Evolutionary conservation across 2,888 invertebrate species (phyloP).

Genomic region (Trissolcus brochymenae): DNA sequence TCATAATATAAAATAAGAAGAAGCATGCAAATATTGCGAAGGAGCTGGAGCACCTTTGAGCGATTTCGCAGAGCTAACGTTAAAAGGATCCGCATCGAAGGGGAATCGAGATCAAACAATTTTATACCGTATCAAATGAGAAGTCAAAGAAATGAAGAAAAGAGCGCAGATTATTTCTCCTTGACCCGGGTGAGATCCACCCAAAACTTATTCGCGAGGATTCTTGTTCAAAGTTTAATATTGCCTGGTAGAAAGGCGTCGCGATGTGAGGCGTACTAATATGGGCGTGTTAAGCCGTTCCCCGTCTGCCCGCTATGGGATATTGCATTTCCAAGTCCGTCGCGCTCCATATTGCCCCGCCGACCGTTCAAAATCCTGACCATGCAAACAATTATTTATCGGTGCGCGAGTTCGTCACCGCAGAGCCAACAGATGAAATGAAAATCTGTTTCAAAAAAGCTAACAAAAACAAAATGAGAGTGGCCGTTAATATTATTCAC

Average conservation of each 20-base stretch:
- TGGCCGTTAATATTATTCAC: background rate
- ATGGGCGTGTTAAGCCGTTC: slow-evolving; percentile 60
- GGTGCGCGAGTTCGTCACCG: slow-evolving; percentile 14
- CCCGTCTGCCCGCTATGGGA: slow-evolving; percentile 35
- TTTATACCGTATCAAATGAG: slow-evolving; percentile 28
- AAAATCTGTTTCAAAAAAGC: slow-evolving; percentile 11
- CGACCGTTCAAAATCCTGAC: slow-evolving; percentile 22
- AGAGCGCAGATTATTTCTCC: slow-evolving; percentile 54
- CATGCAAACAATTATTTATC: slow-evolving; percentile 39
- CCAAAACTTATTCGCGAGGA: slow-evolving; percentile 70
- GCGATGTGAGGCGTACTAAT: slow-evolving; percentile 60
- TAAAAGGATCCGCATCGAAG: slow-evolving; percentile 51
- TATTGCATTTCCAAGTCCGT: slow-evolving; percentile 49
- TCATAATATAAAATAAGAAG: slow-evolving; percentile 26
- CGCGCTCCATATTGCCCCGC: slow-evolving; percentile 42
- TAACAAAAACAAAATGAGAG: background rate
- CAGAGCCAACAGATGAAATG: slow-evolving; percentile 23
- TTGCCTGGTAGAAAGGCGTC: slow-evolving; percentile 67
- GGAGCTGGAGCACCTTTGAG: slow-evolving; percentile 37
- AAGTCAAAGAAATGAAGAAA: slow-evolving; percentile 51
- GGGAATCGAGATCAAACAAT: slow-evolving; percentile 53
- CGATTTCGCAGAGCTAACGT: slow-evolving; percentile 31
- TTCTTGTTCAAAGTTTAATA: slow-evolving; percentile 70
- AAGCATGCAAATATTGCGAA: slow-evolving; percentile 48
- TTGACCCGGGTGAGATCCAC: slow-evolving; percentile 53